A percentile compares a stretch with the other conserved stretches of the same genome.
These are phyloP conservation scores for Mus spicilegus DNA, from an alignment of 2,113 vertebrate species.

Conservation along the genomic window DNA sequence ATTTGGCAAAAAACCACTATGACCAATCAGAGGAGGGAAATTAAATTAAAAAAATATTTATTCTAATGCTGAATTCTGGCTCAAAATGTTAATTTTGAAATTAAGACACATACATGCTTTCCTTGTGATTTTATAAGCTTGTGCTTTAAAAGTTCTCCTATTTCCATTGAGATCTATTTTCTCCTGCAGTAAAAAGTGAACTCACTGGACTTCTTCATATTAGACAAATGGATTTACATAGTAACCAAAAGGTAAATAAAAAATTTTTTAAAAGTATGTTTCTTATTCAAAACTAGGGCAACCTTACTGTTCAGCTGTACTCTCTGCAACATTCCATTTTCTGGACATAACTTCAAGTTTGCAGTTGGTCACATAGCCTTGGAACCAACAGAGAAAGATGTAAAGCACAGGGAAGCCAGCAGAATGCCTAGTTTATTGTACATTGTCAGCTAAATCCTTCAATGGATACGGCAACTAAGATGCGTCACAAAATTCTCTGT, in stretches of 20 bases:
- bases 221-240: not conserved
- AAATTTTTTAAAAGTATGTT: not conserved
- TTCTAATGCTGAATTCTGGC: not conserved
- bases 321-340: not conserved
- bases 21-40: not conserved
- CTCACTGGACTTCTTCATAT: not conserved
- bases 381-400: not conserved
- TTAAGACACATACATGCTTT: not conserved
- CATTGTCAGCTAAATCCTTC: not conserved
- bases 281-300: not conserved
- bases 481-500: not conserved
- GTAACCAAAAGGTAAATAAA: not conserved
- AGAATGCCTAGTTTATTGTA: not conserved
- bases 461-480: not conserved
- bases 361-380: not conserved
- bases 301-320: too few species aligned
- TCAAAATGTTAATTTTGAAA: constrained; percentile 31
- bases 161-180: constrained; percentile 12
- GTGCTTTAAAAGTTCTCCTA: not conserved
- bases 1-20: not conserved
- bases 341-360: not conserved
- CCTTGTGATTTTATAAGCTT: not conserved
- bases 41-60: not conserved
- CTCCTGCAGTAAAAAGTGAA: not conserved
- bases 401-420: not conserved